Evolutionary conservation across 1,140 invertebrate species (phyloP), one percentile per base, ranked within the genome.

Genomic region (Bombus difficillimus): DNA sequence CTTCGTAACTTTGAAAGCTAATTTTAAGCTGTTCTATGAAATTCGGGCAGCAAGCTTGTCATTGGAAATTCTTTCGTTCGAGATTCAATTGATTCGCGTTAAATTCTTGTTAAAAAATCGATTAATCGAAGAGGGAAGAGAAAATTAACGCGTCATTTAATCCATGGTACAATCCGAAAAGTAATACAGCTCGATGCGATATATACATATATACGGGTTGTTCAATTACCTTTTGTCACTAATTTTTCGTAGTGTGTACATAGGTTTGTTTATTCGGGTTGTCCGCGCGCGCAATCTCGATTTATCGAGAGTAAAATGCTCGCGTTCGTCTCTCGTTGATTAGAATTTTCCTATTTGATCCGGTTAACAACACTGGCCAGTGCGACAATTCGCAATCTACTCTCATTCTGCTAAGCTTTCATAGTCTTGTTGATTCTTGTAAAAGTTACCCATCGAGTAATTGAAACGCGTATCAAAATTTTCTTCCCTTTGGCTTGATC

Each of bases 141-240:
- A 84, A 64, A 62, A 79, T 68, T 76, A 66, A 18, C 18, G n/a
- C 2, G 32, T 77, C 25, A 22, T 72, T 72, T 73, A 81, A 81
- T 81, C 72, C 25, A 41, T 5, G 28, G 25, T 28, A 0, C 37
- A 25, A 41, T 37, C 34, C 28, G 18, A 41, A 53, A 72, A 72
- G 71, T 72, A 57, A 59, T 57, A 81, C 43, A 12, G 12, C 18
- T 22, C 13, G 37, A n/a, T 22, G 13, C 34, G 28, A 25, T 53
- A 43, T 34, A 8, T 2, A 53, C 47, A 0, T 53, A 18, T 32
- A 39, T 18, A 28, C 37, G 28, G 18, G 12, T 32, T 22, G 57
- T 82, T 82, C 57, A 66, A 82, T 83, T 68, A 83, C 59, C 53
- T 76, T 76, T 76, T 64, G 71, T 66, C 81, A 37, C 64, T 43